Base-by-base conservation (phyloP, 2,113 vertebrate genomes). In the Epinephelus moara region DNA sequence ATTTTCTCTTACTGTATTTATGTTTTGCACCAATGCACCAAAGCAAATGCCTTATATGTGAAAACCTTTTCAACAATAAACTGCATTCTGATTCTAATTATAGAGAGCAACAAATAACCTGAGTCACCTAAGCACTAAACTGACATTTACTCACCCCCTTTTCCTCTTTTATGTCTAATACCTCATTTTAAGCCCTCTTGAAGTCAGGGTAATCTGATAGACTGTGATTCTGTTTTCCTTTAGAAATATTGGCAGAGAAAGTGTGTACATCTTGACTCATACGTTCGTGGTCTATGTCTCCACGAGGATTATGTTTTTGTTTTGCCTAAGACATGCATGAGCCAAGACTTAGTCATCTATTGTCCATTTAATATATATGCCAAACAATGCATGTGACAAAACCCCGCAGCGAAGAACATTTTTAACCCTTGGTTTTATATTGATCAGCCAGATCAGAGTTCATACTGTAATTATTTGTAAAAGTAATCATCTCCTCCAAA, bases 51-150 rank as follows among this genome's bases (percentile, higher is more conserved):
- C 42, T 45, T 45, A 8, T 45, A 45, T 45, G 42, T 45, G 42
- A 45, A 45, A 45, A 12, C 42, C 42, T 12, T 10, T 12, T 45
- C 9, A 11, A 45, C 42, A 45, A 45, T 12, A 45, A 45, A 45
- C 42, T 10, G 42, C 42, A 9, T 45, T 45, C 42, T 45, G 42
- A 45, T 45, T 45, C 9, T 45, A 45, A 45, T 37, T 25, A 25
- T 40, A n/a, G 4, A 75, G 50, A 53, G 23, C 47, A 53, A 68
- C 68, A 83, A 57, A 78, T 72, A 75, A 30, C n/a, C 55, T 52
- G 47, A 73, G 67, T 78, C 73, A 61, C n/a, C 27, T 60, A n/a
- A 78, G 71, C 17, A 63, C 18, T 59, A 33, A 70, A 66, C 21
- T 23, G 72, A 74, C 23, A 59, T 82, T 69, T 59, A 50, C 73